Evolutionary conservation across 1,140 invertebrate species (phyloP), one percentile per base, ranked within the genome.

Genomic region (Musca vetustissima): DNA sequence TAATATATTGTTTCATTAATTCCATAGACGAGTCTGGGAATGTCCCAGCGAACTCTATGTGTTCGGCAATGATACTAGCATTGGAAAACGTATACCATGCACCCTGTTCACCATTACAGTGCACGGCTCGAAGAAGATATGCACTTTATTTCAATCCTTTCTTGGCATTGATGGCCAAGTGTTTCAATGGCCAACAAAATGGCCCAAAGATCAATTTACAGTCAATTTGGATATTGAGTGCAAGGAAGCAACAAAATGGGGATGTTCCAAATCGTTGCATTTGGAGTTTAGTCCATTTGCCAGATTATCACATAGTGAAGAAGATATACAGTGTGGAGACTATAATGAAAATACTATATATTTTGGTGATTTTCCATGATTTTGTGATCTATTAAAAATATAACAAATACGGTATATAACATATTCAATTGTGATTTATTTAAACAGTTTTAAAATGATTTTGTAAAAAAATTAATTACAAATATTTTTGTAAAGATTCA

Each of bases 401-500:
- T 24, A 61, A 68, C 55, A 47, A 21, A 49, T 19, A 47, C 21
- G 13, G 25, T 17, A 32, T 14, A 14, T 69, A 53, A 52, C 64
- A 13, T 36, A 32, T 48, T 25, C 8, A 53, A 24, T 8, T 6
- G 19, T 24, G 24, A 9, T 53, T 53, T 24, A n/a, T 32, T 32
- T 8, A 43, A 43, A 59, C 25, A 59, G 7, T 32, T 59, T 25
- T 28, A n/a, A 59, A n/a, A 59, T n/a, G 4, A 21, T 8, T 11
- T 43, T 13, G 8, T 65, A 22, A 25, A 28, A 14, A 24, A 25
- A 53, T 21, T 25, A 59, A 52, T 85, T 89, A 93, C 75, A 93
- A 90, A 84, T 93, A 93, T 87, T 93, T 92, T 75, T 92, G 90
- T 19, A 96, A 83, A 0, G 93, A 91, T 85, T 96, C 93, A 3